These are phyloP conservation scores for Druon quercuslanigerum DNA, from an alignment of 1,140 invertebrate species.

Conservation along the genomic window DNA sequence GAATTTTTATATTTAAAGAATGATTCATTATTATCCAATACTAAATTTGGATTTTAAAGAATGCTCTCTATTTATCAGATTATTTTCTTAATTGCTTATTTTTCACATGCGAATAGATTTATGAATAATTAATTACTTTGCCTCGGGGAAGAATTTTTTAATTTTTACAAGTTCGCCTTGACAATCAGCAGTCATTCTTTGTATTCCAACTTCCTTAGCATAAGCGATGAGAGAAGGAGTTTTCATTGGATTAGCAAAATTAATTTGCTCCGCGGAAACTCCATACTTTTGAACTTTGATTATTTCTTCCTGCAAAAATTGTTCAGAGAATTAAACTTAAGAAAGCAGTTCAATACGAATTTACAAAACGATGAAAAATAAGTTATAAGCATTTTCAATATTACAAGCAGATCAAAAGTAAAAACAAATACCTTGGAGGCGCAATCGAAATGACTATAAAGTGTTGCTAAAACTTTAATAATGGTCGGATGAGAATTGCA, in stretches of 20 bases:
- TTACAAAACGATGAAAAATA: not conserved
- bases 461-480: slow-evolving; percentile 79
- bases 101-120: too few relatives aligned
- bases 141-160: slow-evolving; percentile 86
- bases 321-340: not conserved
- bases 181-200: slow-evolving; percentile 95
- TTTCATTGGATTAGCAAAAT: slow-evolving; percentile 98
- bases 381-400: not conserved
- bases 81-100: too few relatives aligned
- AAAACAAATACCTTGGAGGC: slow-evolving; percentile 80
- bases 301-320: slow-evolving; percentile 79
- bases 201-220: slow-evolving; percentile 85
- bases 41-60: too few relatives aligned
- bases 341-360: not conserved
- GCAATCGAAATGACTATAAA: slow-evolving; percentile 86
- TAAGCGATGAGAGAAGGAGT: slow-evolving; percentile 91
- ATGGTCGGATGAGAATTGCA: slow-evolving; percentile 82
- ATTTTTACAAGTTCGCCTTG: slow-evolving; percentile 94
- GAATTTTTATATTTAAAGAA: too few relatives aligned
- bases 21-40: too few relatives aligned
- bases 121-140: slow-evolving; percentile 79
- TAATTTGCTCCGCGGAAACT: slow-evolving; percentile 84
- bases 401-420: not conserved
- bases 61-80: too few relatives aligned
- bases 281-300: slow-evolving; percentile 79